Conservation (phyloP, 1,140 invertebrate species). For the Drosophila mojavensis region DNA sequence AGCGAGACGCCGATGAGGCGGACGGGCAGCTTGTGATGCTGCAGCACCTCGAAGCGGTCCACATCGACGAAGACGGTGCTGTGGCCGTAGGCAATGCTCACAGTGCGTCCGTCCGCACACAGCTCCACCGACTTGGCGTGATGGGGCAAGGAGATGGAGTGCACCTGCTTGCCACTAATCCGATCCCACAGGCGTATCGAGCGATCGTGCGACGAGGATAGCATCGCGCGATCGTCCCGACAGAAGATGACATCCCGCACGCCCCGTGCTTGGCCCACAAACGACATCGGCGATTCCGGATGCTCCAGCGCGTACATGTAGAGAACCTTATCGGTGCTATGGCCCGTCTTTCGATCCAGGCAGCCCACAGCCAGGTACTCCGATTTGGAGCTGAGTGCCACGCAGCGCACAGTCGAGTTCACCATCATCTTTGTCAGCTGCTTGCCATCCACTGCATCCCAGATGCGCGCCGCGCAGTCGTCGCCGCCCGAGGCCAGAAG, state of each 20-base stretch:
- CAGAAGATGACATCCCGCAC: constrained; percentile 87
- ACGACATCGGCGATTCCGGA: constrained; percentile 85
- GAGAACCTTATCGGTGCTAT: constrained; percentile 91
- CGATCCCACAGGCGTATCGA: constrained; percentile 93
- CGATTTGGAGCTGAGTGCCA: constrained; percentile 93
- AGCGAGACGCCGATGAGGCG: constrained; percentile 95
- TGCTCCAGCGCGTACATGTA: constrained; percentile 94
- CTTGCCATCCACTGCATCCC: constrained; percentile 95
- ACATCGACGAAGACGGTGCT: constrained; percentile 91
- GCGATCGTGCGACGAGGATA: constrained; percentile 96
- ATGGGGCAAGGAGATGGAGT: constrained; percentile 92
- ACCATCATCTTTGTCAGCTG: constrained; percentile 95
- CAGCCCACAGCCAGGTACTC: constrained; percentile 69
- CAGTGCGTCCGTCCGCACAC: constrained; percentile 90
- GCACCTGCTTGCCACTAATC: constrained; percentile 89
- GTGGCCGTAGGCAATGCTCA: constrained; percentile 92
- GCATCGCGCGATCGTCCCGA: constrained; percentile 90
- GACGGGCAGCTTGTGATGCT: constrained; percentile 92
- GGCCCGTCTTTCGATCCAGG: constrained; percentile 11
- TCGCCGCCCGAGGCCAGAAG: constrained; percentile 96
- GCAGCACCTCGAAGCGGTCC: constrained; percentile 90
- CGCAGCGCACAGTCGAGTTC: constrained; percentile 97
- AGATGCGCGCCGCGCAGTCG: constrained; percentile 97
- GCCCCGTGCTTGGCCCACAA: constrained; percentile 19
- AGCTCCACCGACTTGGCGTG: constrained; percentile 95